Conservation (phyloP, 1,140 invertebrate species). For the Nasonia vitripennis region DNA sequence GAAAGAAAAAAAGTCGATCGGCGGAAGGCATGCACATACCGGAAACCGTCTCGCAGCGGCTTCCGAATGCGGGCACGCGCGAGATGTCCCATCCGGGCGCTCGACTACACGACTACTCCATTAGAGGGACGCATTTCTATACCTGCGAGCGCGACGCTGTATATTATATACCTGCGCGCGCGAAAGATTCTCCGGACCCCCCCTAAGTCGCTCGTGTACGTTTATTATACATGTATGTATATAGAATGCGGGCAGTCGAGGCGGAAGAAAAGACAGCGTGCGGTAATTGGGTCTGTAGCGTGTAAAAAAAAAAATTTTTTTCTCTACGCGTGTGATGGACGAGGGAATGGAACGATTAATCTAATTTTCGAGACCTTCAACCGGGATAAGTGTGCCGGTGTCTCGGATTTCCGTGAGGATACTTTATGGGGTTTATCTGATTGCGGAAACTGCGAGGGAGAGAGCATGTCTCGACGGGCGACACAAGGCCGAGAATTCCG, state of each 20-base stretch:
- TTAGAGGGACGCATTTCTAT: conserved; percentile 56
- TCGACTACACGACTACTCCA: conserved; percentile 69
- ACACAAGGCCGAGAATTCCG: background rate
- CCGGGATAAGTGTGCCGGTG: background rate
- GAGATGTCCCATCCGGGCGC: conserved; percentile 42
- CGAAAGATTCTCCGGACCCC: background rate
- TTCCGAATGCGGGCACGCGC: conserved; percentile 65
- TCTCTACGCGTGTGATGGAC: background rate
- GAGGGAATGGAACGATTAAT: background rate
- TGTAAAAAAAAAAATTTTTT: background rate
- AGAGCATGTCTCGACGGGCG: background rate
- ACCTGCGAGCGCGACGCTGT: background rate
- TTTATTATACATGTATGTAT: background rate
- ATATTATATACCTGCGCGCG: background rate
- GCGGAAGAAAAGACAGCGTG: no score
- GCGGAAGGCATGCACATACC: background rate
- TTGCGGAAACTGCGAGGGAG: conserved; percentile 1
- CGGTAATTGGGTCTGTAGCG: background rate
- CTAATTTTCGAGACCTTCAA: background rate
- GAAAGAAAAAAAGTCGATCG: background rate
- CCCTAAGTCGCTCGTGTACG: background rate
- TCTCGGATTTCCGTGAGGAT: conserved; percentile 1
- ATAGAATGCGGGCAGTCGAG: background rate
- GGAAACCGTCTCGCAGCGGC: background rate
- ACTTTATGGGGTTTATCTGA: conserved; percentile 18